A percentile compares a stretch with the other conserved stretches of the same genome.
Conservation (phyloP, 2,113 vertebrate species). For the Oncorhynchus keta region DNA sequence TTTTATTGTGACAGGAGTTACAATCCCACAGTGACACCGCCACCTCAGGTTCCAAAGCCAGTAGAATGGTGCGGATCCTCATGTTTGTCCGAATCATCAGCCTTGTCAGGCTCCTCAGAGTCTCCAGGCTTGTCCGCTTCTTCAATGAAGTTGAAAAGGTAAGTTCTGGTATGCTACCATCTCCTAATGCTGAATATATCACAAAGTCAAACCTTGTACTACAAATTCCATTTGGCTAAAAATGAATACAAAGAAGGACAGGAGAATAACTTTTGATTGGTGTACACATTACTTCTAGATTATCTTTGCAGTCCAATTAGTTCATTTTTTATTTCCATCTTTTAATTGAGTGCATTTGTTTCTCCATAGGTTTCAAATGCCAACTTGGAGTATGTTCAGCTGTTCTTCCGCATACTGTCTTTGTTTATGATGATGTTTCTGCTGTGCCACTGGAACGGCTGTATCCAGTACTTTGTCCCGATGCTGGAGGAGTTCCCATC, state of each 20-base stretch:
- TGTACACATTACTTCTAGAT: background rate
- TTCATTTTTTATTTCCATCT: background rate
- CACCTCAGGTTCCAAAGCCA: constrained; percentile 60
- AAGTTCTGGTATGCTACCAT: constrained; percentile 35
- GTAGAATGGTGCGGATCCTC: constrained; percentile 73
- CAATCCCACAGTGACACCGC: constrained; percentile 53
- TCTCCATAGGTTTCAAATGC: constrained; percentile 68
- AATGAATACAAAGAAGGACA: background rate
- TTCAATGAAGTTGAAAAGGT: constrained; percentile 77
- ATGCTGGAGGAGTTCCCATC: constrained; percentile 74
- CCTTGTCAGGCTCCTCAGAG: constrained; percentile 69
- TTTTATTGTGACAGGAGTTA: constrained; percentile 49
- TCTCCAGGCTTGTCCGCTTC: constrained; percentile 70
- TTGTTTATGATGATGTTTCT: constrained; percentile 76
- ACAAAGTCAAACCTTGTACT: no score
- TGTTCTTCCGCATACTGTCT: constrained; percentile 68
- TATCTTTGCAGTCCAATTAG: no score
- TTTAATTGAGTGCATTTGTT: background rate
- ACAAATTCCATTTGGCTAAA: no score
- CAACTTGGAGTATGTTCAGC: constrained; percentile 68
- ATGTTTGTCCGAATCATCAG: constrained; percentile 77
- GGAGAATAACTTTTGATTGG: background rate
- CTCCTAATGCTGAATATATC: background rate
- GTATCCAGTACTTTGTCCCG: constrained; percentile 79
- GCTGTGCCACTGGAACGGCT: constrained; percentile 79